Evolutionary conservation across 2,888 invertebrate genomes (phyloP).

Genomic region (Agrotis puta): DNA sequence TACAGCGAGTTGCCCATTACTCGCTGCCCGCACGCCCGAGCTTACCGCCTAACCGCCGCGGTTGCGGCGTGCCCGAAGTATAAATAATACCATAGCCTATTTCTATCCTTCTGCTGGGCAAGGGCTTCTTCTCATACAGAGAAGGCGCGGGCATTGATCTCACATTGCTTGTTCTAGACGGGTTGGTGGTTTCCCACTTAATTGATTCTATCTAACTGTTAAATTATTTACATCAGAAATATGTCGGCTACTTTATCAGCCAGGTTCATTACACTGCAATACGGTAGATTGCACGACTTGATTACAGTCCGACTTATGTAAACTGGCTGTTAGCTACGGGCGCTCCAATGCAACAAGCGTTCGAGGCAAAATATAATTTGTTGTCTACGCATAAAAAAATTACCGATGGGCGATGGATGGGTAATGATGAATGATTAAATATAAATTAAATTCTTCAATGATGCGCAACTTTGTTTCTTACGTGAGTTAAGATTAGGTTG

Average conservation of each 20-base stretch:
- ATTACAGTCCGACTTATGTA: slow-evolving; percentile 70
- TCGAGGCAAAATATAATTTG: slow-evolving; percentile 52
- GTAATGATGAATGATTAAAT: slow-evolving; percentile 53
- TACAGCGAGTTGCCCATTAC: too few species aligned
- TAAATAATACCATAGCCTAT: too few species aligned
- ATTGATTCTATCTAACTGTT: slow-evolving; percentile 74
- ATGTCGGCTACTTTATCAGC: slow-evolving; percentile 57
- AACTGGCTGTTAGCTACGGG: slow-evolving; percentile 62
- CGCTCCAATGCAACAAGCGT: slow-evolving; percentile 64
- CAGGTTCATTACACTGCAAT: slow-evolving; percentile 66
- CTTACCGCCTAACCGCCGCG: too few species aligned
- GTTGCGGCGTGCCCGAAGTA: too few species aligned
- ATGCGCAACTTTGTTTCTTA: slow-evolving; percentile 62
- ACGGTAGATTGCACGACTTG: slow-evolving; percentile 71
- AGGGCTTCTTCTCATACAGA: too few species aligned
- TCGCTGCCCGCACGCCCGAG: too few species aligned
- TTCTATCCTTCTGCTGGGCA: too few species aligned
- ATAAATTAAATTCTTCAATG: slow-evolving; percentile 60
- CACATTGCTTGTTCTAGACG: too few species aligned
- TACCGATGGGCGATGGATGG: slow-evolving; percentile 38
- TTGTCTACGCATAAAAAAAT: slow-evolving; percentile 53
- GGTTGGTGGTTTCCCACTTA: too few species aligned
- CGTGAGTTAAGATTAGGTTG: slow-evolving; percentile 47
- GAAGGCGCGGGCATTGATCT: too few species aligned
- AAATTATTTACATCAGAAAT: slow-evolving; percentile 55